phyloP scores from a whole-genome alignment of 2,113 vertebrate species.

The Aldabrachelys gigantea region DNA sequence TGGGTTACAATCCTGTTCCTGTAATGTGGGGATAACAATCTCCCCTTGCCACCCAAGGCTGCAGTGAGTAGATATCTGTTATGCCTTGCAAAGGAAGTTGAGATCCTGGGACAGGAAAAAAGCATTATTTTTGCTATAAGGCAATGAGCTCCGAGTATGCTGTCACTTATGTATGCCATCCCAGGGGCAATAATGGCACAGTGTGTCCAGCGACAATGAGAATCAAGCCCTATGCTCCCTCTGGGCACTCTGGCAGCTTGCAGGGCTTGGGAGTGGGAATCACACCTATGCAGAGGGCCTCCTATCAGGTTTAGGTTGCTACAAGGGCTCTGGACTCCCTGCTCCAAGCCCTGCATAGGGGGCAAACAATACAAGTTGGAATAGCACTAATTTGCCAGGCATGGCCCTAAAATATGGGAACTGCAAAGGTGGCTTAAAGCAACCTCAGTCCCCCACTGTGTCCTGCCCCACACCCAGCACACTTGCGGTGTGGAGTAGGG shows the following conservation, averaged over 20 bases:
- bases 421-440: no score
- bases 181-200: not conserved
- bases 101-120: accelerated
- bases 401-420: no score
- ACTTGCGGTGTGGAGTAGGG: no score
- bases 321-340: no score
- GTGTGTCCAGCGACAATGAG: accelerated
- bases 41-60: accelerated
- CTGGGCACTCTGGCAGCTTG: no score
- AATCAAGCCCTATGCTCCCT: not conserved
- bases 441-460: no score
- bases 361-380: no score
- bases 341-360: no score
- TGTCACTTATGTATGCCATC: not conserved
- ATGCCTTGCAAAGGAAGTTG: accelerated
- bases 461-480: no score
- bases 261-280: accelerated
- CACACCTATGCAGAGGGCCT: not conserved
- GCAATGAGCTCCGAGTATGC: accelerated
- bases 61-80: not conserved
- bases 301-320: no score
- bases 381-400: no score
- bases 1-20: accelerated
- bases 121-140: accelerated
- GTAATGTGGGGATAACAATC: accelerated